These are phyloP conservation scores for Corythornis vintsioides DNA, from an alignment of 2,113 vertebrate species.

Conservation along the genomic window DNA sequence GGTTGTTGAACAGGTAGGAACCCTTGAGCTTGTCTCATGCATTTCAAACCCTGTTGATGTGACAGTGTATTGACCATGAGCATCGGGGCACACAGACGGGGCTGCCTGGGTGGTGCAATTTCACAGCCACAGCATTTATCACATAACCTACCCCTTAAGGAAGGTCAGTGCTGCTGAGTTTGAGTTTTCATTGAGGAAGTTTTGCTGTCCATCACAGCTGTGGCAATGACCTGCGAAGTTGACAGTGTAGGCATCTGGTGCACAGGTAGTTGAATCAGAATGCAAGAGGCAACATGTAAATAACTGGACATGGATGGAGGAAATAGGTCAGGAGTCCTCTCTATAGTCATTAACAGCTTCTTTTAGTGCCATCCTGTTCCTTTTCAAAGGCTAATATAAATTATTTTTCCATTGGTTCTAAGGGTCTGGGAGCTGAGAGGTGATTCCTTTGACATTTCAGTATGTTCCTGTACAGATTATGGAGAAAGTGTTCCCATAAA, in stretches of 20 bases:
- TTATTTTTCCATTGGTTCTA: slow-evolving; percentile 26
- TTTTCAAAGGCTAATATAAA: not conserved
- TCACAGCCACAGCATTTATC: not conserved
- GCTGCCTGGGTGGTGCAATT: not conserved
- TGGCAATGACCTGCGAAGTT: not conserved
- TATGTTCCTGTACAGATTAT: not conserved
- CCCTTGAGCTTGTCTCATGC: not conserved
- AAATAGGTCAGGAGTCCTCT: not conserved
- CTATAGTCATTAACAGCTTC: not conserved
- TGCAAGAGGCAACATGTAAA: not conserved
- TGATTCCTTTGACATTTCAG: slow-evolving; percentile 30
- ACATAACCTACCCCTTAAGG: not conserved
- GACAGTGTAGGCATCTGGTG: not conserved
- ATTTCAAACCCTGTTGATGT: fast-evolving
- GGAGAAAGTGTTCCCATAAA: slow-evolving; percentile 11
- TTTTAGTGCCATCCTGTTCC: not conserved
- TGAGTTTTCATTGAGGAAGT: not conserved
- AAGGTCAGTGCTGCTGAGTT: not conserved
- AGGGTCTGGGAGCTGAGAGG: not conserved
- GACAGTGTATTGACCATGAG: not conserved
- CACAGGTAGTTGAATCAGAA: not conserved
- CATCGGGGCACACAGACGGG: not conserved
- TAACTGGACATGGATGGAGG: not conserved
- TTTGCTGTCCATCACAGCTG: not conserved
- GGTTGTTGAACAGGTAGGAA: not conserved